phyloP scores from a whole-genome alignment of 2,113 vertebrate species.

The Globicephala melas region DNA sequence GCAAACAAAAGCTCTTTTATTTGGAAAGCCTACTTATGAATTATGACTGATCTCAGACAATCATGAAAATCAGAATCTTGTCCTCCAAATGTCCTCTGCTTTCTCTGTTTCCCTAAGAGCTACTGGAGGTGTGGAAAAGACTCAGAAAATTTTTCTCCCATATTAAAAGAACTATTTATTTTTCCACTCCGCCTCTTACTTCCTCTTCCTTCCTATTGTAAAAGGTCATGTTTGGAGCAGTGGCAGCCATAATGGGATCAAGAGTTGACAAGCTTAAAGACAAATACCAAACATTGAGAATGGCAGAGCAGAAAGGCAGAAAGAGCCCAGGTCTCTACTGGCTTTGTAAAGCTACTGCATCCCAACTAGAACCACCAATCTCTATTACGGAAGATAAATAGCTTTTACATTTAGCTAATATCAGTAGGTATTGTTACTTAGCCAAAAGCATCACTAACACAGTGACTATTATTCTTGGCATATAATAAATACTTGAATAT shows the following conservation, averaged over 20 bases:
- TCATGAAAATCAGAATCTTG: slow-evolving; percentile 12
- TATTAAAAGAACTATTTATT: neutral
- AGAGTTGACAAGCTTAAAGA: neutral
- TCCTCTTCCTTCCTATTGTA: neutral
- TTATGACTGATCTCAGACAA: neutral
- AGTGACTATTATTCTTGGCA: neutral
- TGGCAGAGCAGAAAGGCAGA: neutral
- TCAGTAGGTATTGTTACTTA: neutral
- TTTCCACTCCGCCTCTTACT: neutral
- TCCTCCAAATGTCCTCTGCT: neutral
- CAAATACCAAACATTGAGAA: neutral
- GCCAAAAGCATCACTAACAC: neutral
- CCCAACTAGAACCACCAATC: neutral
- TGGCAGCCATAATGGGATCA: neutral
- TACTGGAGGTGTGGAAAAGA: neutral
- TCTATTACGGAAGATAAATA: neutral
- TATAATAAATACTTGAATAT: neutral
- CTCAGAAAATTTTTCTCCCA: neutral
- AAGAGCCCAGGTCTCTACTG: neutral
- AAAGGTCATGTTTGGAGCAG: neutral
- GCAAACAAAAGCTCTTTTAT: neutral
- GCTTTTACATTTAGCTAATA: neutral
- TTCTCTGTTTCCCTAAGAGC: neutral
- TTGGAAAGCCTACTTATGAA: neutral
- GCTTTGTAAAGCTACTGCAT: neutral